Evolutionary conservation across 2,888 invertebrate species (phyloP), one percentile per base, ranked within the genome.

Genomic region (Hypomecis punctinalis): DNA sequence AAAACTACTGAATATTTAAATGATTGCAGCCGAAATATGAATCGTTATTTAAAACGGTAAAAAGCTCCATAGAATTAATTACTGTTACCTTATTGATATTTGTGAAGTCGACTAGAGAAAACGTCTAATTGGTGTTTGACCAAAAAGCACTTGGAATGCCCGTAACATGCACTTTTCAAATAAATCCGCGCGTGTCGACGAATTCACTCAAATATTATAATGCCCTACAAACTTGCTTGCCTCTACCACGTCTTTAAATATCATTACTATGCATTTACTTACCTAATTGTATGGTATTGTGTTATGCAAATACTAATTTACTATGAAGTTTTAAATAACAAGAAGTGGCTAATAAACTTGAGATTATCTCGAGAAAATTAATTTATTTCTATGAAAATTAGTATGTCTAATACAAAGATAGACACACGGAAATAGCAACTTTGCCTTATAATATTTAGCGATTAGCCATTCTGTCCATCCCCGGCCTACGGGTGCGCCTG

Each of bases 191-290:
- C 56, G 62, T 63, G 62, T 42, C 40, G 39, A 57, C 6, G 13
- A 62, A 55, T 61, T 49, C 9, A 47, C 9, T 57, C 13, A 47
- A 63, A 63, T 58, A 63, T 58, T 63, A 48, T 58, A 58, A 48
- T 54, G 53, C 47, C 63, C 47, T 48, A 42, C 35, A 53, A 53
- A 54, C 48, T 52, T 36, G 42, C 13, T n/a, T 52, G 33, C 52
- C n/a, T 39, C 37, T n/a, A 33, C 54, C 54, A 47, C 40, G 10
- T 47, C 23, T 47, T 13, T 13, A 43, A 45, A 43, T 23, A 23
- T 23, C 43, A 43, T 36, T 10, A 43, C 4, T 43, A 35, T 45
- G 11, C n/a, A 35, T 43, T 23, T 23, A 47, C n/a, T 47, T 10
- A 10, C 10, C 7, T 23, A 23, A 23, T 23, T 23, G 23, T 23